Conservation (phyloP, 2,797 vertebrate genomes). For the Valencia hispanica region DNA sequence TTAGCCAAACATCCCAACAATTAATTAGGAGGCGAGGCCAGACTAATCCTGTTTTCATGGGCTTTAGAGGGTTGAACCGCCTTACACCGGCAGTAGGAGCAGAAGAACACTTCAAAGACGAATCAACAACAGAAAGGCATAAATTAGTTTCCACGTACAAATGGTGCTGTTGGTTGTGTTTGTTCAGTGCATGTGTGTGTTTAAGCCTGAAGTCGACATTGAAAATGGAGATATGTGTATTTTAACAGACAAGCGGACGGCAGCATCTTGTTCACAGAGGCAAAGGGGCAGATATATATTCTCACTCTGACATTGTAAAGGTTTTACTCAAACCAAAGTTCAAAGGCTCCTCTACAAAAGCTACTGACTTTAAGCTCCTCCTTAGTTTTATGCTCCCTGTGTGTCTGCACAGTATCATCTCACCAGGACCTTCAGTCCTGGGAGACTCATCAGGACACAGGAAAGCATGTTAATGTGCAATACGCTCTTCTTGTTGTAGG, state of each 20-base stretch:
- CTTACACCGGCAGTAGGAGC: conserved; percentile 37
- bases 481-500: conserved; percentile 41
- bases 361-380: conserved; percentile 31
- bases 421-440: conserved; percentile 37
- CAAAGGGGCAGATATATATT: conserved; percentile 55
- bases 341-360: conserved; percentile 66
- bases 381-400: conserved; percentile 15
- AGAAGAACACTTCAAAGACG: conserved; percentile 67
- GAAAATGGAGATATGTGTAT: conserved; percentile 19
- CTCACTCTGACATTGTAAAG: conserved; percentile 50
- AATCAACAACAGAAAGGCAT: conserved; percentile 47
- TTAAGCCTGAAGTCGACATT: conserved; percentile 15
- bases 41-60: conserved; percentile 79
- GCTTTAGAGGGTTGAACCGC: conserved; percentile 66
- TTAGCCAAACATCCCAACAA: conserved; percentile 75
- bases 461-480: conserved; percentile 33
- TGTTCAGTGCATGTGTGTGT: conserved; percentile 6
- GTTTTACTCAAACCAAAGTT: conserved; percentile 70
- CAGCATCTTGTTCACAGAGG: conserved; percentile 42
- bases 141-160: conserved; percentile 50
- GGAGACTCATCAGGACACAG: conserved; percentile 47
- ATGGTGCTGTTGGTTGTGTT: conserved; percentile 17
- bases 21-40: conserved; percentile 76
- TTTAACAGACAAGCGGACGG: conserved; percentile 26
- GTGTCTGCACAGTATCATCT: conserved; percentile 48